Percentiles rank a stretch among this genome's conserved stretches.
phyloP scores from a whole-genome alignment of 2,888 invertebrate genomes.

The Malachius bipustulatus region DNA sequence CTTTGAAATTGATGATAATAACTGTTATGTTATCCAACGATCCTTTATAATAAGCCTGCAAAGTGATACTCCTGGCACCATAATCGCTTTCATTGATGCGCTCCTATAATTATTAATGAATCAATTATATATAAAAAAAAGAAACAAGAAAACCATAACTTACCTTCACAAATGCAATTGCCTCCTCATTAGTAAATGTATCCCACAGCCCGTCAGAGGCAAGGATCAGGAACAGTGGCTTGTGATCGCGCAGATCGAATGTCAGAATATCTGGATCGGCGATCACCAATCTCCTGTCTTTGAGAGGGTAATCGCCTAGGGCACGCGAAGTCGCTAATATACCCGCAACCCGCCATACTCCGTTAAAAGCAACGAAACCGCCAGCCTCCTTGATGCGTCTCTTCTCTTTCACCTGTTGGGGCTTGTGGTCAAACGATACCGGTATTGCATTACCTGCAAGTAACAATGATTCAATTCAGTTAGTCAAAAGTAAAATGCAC shows the following conservation, averaged over 20 bases:
- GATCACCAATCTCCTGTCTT: conserved; percentile 86
- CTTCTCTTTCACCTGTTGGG: conserved; percentile 87
- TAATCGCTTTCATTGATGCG: conserved; percentile 73
- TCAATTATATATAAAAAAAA: too few relatives aligned
- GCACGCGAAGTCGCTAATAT: conserved; percentile 90
- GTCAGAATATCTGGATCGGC: conserved; percentile 92
- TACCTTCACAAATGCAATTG: conserved; percentile 76
- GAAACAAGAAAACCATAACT: too few relatives aligned
- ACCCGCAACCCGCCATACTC: conserved; percentile 93
- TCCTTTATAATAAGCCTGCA: conserved; percentile 84
- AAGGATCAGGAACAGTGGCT: conserved; percentile 79
- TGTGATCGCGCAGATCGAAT: conserved; percentile 76
- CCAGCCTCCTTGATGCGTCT: conserved; percentile 90
- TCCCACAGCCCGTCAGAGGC: conserved; percentile 97
- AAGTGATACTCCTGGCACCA: conserved; percentile 82
- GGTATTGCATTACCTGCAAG: conserved; percentile 81
- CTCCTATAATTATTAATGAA: too few relatives aligned
- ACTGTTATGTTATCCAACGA: conserved; percentile 94
- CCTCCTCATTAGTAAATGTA: conserved; percentile 90
- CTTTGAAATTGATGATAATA: conserved; percentile 71
- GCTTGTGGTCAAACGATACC: conserved; percentile 92
- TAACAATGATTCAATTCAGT: neutral
- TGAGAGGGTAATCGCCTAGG: conserved; percentile 88
- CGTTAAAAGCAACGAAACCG: conserved; percentile 88
- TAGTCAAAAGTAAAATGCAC: too few relatives aligned